Evolutionary conservation across 1,140 invertebrate species (phyloP).

Genomic region (Uloborus diversus): DNA sequence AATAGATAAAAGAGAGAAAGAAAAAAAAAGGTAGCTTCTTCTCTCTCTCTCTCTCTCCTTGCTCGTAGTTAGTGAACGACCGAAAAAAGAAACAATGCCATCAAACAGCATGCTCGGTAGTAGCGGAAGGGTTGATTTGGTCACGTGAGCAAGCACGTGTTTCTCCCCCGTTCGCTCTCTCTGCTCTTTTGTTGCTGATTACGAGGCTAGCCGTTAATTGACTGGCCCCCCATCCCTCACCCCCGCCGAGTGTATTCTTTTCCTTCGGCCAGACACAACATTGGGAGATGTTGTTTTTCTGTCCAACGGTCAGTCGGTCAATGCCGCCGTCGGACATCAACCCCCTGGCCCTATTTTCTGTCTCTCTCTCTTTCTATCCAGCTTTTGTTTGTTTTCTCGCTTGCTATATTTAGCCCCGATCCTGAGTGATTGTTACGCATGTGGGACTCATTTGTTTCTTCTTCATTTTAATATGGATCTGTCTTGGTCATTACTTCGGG

Average conservation of each 20-base stretch:
- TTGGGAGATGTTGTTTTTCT: slow-evolving; percentile 37
- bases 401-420: not conserved
- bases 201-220: slow-evolving; percentile 52
- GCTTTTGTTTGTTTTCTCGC: not conserved
- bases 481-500: not conserved
- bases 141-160: slow-evolving; percentile 46
- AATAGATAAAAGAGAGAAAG: slow-evolving; percentile 44
- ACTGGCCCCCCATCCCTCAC: slow-evolving; percentile 8
- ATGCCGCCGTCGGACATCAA: slow-evolving; percentile 51
- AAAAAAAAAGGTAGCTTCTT: slow-evolving; percentile 5
- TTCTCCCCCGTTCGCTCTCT: slow-evolving; percentile 21
- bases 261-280: slow-evolving; percentile 45
- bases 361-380: not conserved
- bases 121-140: slow-evolving; percentile 40
- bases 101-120: slow-evolving; percentile 22
- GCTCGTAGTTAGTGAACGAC: slow-evolving; percentile 35
- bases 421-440: not conserved
- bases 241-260: slow-evolving; percentile 1
- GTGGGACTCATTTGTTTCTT: not conserved
- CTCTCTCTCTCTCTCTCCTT: slow-evolving; percentile 6
- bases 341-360: not conserved
- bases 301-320: slow-evolving; percentile 51
- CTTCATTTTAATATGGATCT: too few species aligned
- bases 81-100: slow-evolving; percentile 49
- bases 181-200: slow-evolving; percentile 52